Evolutionary conservation across 2,113 vertebrate species (phyloP).

Genomic region (Pseudopipra pipra): DNA sequence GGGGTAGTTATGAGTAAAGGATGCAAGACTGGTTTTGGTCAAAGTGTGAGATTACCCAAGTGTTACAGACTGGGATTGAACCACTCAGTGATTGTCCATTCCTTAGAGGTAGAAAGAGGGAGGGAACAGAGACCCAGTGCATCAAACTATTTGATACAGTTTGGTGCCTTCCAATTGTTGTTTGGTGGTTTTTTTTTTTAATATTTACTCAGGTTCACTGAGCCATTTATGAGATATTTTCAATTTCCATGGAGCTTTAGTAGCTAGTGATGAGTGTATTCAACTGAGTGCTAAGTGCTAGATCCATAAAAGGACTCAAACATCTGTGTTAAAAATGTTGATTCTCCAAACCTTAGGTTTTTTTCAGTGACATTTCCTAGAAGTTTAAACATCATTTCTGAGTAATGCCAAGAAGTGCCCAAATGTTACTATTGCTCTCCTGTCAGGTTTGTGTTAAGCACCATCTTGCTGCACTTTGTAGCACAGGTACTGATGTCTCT

Average conservation of each 20-base stretch:
- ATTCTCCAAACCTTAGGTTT: not conserved
- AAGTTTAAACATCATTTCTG: not conserved
- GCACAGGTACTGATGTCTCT: not conserved
- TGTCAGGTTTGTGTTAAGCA: not conserved
- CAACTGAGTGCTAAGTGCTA: not conserved
- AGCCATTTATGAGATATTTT: not conserved
- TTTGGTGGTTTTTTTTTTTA: not conserved
- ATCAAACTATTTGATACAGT: accelerated
- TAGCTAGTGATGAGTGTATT: not conserved
- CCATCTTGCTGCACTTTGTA: not conserved
- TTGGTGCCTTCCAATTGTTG: not conserved
- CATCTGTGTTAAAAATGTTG: not conserved
- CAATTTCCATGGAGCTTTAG: not conserved
- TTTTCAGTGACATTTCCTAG: not conserved
- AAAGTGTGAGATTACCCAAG: not conserved
- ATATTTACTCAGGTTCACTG: not conserved
- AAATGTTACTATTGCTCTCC: not conserved
- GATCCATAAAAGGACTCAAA: not conserved
- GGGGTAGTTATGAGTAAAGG: not conserved
- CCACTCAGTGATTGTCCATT: not conserved
- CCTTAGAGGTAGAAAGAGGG: not conserved
- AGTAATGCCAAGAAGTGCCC: not conserved
- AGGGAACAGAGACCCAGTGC: not conserved
- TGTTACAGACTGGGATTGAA: not conserved
- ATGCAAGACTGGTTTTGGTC: not conserved